Evolutionary conservation across 1,140 invertebrate species (phyloP).

Genomic region (Daktulosphaira vitifoliae): DNA sequence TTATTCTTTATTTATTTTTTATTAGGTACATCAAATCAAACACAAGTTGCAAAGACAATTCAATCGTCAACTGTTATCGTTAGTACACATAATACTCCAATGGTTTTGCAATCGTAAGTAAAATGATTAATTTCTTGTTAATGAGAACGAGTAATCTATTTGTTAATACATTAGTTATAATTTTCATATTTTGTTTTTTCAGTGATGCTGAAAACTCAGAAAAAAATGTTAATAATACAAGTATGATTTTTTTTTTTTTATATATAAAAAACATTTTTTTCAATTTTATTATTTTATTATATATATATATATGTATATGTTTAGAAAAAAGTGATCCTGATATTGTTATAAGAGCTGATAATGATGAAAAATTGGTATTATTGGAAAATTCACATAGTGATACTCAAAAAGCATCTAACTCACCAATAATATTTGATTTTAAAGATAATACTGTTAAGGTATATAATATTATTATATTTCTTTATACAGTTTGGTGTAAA

Average conservation of each 20-base stretch:
- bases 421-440: slow-evolving; percentile 31
- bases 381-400: slow-evolving; percentile 16
- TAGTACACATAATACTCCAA: slow-evolving; percentile 14
- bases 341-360: slow-evolving; percentile 28
- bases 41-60: neutral
- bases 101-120: slow-evolving; percentile 18
- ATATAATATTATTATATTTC: neutral
- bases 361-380: slow-evolving; percentile 22
- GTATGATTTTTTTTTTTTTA: neutral
- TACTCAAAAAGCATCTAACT: neutral
- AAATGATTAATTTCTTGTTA: too few species aligned
- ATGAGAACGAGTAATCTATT: too few species aligned
- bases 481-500: too few species aligned
- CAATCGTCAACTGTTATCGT: slow-evolving; percentile 27
- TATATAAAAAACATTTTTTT: neutral
- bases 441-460: slow-evolving; percentile 19
- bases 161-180: too few species aligned
- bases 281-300: neutral
- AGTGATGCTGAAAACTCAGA: neutral
- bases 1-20: neutral
- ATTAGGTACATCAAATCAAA: slow-evolving; percentile 21
- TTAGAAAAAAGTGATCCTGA: slow-evolving; percentile 28
- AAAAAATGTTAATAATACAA: neutral
- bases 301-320: neutral
- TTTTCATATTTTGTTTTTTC: neutral